Evolutionary conservation across 1,140 invertebrate genomes (phyloP).

Genomic region (Sarcophaga bullata): DNA sequence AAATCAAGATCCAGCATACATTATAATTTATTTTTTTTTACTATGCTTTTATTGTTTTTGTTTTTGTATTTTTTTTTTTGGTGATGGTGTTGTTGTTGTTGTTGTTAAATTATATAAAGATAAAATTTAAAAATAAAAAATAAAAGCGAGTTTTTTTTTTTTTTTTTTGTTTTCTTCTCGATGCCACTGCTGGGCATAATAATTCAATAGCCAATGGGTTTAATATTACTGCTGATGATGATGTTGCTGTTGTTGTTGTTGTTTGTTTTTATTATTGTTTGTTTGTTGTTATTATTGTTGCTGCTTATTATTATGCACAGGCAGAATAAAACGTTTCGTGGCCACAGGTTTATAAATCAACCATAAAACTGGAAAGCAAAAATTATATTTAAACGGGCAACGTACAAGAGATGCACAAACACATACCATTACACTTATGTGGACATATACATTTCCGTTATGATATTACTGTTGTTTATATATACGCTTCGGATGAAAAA

Average conservation of each 20-base stretch:
- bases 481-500: background rate
- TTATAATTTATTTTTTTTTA: background rate
- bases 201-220: background rate
- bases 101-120: slow-evolving; percentile 25
- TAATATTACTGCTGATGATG: no score
- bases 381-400: background rate
- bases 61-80: no score
- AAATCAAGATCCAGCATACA: no score
- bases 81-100: background rate
- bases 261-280: no score
- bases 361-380: slow-evolving; percentile 30
- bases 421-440: no score
- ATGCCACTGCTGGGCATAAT: no score
- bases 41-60: background rate
- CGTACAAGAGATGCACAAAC: no score
- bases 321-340: slow-evolving; percentile 36
- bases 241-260: no score
- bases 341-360: slow-evolving; percentile 40
- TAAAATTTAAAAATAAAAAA: background rate
- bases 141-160: no score
- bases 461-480: background rate
- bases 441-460: no score
- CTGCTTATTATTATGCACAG: slow-evolving; percentile 23
- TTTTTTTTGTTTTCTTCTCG: no score
- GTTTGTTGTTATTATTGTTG: no score